Conservation (phyloP, 2,797 vertebrate genomes). For the Eulemur albifrons region DNA sequence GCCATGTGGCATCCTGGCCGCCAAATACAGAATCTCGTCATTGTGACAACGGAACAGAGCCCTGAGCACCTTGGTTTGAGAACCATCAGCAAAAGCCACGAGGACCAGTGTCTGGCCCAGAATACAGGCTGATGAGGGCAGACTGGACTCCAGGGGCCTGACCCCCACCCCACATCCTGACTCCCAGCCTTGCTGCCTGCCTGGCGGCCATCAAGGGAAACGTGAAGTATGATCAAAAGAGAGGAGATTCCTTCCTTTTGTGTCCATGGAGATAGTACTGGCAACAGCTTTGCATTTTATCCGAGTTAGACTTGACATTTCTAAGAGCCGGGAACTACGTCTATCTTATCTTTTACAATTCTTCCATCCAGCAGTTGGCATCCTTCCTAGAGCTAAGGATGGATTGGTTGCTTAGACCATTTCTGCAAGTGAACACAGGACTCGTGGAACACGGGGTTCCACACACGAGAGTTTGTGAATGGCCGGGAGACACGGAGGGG, state of each 20-base stretch:
- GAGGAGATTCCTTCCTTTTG: not conserved
- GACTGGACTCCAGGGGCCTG: not conserved
- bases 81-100: not conserved
- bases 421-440: accelerated
- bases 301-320: not conserved
- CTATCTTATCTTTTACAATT: not conserved
- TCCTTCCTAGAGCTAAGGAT: accelerated
- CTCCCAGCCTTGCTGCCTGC: not conserved
- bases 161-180: not conserved
- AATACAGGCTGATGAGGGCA: not conserved
- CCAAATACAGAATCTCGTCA: not conserved
- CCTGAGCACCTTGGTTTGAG: not conserved
- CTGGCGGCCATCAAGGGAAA: not conserved
- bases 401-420: not conserved
- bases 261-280: not conserved
- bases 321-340: not conserved
- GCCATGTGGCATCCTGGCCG: no score
- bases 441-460: no score
- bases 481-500: accelerated
- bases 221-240: no score
- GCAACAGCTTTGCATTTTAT: not conserved
- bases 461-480: not conserved
- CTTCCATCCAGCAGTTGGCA: not conserved
- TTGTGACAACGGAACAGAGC: not conserved
- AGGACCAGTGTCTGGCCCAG: not conserved